These are phyloP conservation scores for Norana najaformis DNA, from an alignment of 2,888 invertebrate genomes.

Conservation along the genomic window DNA sequence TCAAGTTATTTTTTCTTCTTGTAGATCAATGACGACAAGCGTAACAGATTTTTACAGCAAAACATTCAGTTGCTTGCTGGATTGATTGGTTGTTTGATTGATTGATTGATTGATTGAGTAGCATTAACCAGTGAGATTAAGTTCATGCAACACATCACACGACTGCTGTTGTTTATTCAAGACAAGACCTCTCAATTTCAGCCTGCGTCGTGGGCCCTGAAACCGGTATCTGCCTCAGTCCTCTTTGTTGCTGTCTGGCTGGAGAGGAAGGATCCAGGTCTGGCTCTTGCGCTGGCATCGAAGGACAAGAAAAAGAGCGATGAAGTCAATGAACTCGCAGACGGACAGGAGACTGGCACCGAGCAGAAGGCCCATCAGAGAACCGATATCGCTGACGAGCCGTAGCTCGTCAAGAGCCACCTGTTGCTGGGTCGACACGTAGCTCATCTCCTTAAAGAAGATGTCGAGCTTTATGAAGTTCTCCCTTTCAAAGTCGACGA, in stretches of 20 bases:
- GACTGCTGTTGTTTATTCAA: no score
- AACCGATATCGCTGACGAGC: constrained; percentile 44
- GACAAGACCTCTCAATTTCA: no score
- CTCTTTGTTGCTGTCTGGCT: not conserved
- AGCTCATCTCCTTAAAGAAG: constrained; percentile 44
- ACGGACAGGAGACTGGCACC: constrained; percentile 44
- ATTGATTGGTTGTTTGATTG: not conserved
- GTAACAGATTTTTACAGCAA: not conserved
- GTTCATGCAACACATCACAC: no score
- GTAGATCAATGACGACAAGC: not conserved
- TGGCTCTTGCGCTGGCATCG: not conserved
- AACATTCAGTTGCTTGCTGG: not conserved
- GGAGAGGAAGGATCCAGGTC: not conserved
- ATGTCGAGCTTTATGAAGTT: constrained; percentile 46
- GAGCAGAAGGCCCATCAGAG: constrained; percentile 44
- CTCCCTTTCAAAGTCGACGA: constrained; percentile 34
- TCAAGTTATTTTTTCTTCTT: not conserved
- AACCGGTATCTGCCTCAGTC: not conserved
- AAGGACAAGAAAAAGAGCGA: constrained; percentile 30
- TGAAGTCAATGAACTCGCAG: constrained; percentile 43
- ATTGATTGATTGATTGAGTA: not conserved
- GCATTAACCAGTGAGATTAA: not conserved
- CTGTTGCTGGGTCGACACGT: constrained; percentile 40
- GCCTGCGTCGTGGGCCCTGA: not conserved
- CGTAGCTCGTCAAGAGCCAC: constrained; percentile 37